phyloP scores from a whole-genome alignment of 2,888 invertebrate species.

The Tiliacea aurago region DNA sequence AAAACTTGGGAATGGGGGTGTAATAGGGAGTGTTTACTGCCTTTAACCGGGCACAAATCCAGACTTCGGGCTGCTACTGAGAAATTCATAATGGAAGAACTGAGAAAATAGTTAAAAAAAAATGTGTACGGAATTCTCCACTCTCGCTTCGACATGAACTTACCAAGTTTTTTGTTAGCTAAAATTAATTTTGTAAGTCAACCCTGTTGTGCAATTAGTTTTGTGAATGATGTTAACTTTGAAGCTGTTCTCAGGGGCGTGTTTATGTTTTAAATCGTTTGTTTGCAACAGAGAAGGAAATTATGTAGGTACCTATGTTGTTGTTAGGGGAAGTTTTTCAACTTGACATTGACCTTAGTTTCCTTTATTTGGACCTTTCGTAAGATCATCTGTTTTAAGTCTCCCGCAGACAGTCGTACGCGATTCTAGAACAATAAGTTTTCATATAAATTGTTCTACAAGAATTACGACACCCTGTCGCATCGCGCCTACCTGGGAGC shows the following conservation, averaged over 20 bases:
- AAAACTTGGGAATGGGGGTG: too few species aligned
- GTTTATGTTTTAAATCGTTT: constrained; percentile 18
- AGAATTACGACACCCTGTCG: too few species aligned
- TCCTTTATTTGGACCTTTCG: background rate
- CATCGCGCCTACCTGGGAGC: too few species aligned
- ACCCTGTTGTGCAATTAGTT: constrained; percentile 29
- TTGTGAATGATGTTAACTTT: constrained; percentile 8
- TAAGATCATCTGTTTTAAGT: background rate
- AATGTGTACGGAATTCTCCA: constrained; percentile 12
- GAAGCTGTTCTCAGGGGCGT: background rate
- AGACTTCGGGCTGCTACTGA: too few species aligned
- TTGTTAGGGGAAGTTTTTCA: background rate
- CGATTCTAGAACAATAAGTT: too few species aligned
- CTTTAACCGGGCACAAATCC: too few species aligned
- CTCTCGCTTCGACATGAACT: background rate
- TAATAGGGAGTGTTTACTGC: too few species aligned
- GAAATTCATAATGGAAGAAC: too few species aligned
- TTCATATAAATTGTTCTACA: too few species aligned
- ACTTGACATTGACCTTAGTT: background rate
- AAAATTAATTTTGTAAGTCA: too few species aligned
- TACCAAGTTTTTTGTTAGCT: background rate
- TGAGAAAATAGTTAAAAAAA: too few species aligned
- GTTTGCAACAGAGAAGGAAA: background rate
- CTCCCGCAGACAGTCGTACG: too few species aligned
- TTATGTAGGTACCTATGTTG: background rate